These are phyloP conservation scores for Acleris sparsana DNA, from an alignment of 2,888 invertebrate genomes.

Conservation along the genomic window DNA sequence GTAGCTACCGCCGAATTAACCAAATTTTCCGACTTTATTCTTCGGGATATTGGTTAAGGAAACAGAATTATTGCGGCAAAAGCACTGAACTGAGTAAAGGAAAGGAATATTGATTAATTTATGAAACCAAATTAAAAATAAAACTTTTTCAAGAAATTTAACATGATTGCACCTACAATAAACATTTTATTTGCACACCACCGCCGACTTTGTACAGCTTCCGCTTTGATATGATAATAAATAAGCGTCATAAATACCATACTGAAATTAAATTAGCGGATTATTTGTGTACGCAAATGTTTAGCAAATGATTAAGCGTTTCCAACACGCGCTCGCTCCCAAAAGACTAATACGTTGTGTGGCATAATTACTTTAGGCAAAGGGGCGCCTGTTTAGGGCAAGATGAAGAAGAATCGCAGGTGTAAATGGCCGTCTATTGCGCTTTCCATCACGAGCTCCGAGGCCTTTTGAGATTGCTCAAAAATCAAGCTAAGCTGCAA, in stretches of 20 bases:
- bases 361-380: constrained; percentile 80
- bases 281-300: constrained; percentile 80
- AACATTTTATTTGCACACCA: constrained; percentile 69
- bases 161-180: constrained; percentile 62
- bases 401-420: constrained; percentile 82
- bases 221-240: constrained; percentile 80
- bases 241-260: constrained; percentile 78
- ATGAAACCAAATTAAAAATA: too few species aligned
- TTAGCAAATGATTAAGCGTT: constrained; percentile 81
- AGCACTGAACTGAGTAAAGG: background rate
- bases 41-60: constrained; percentile 4
- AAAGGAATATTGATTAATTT: too few species aligned
- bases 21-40: constrained; percentile 15
- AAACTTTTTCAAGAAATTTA: constrained; percentile 48
- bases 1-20: constrained; percentile 12
- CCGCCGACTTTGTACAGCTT: constrained; percentile 69
- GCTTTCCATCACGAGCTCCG: constrained; percentile 70
- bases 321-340: constrained; percentile 78
- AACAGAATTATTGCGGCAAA: background rate
- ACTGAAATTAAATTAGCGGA: constrained; percentile 78
- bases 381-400: constrained; percentile 75
- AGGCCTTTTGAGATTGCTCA: constrained; percentile 41
- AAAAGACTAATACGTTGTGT: constrained; percentile 81
- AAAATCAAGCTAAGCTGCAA: constrained; percentile 59
- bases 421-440: constrained; percentile 78